Conservation (phyloP, 2,797 vertebrate genomes). For the Falco peregrinus region DNA sequence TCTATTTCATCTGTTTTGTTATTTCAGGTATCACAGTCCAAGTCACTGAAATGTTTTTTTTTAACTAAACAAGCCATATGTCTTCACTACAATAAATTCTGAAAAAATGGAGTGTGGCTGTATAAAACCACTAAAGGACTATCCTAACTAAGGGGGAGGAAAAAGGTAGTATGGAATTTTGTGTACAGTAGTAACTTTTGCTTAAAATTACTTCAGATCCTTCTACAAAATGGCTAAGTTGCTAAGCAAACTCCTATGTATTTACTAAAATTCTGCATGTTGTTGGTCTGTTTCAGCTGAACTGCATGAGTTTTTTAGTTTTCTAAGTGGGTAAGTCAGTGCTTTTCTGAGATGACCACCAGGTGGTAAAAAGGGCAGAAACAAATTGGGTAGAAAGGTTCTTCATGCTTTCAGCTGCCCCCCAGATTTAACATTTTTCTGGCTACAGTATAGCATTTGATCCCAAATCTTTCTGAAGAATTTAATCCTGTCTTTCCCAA, state of each 20-base stretch:
- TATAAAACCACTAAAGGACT: neutral
- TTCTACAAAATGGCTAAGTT: neutral
- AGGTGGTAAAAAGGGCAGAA: neutral
- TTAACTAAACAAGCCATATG: neutral
- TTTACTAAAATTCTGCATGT: neutral
- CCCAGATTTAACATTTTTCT: neutral
- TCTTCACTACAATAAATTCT: neutral
- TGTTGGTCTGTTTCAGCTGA: neutral
- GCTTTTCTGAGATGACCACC: neutral
- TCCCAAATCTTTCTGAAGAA: neutral
- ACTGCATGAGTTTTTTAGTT: neutral
- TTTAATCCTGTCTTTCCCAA: neutral
- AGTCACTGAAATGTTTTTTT: neutral
- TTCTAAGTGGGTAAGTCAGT: neutral
- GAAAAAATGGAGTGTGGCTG: neutral
- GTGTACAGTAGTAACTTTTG: neutral
- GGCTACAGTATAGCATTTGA: neutral
- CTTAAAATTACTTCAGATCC: neutral
- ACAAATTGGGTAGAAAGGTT: neutral
- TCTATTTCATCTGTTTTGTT: neutral
- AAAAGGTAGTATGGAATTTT: neutral
- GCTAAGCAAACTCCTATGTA: neutral
- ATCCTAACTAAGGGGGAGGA: neutral
- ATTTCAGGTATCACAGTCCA: neutral
- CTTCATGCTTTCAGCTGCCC: neutral